Evolutionary conservation across 2,888 invertebrate species (phyloP), one percentile per base, ranked within the genome.

Genomic region (Octodonta nipae): DNA sequence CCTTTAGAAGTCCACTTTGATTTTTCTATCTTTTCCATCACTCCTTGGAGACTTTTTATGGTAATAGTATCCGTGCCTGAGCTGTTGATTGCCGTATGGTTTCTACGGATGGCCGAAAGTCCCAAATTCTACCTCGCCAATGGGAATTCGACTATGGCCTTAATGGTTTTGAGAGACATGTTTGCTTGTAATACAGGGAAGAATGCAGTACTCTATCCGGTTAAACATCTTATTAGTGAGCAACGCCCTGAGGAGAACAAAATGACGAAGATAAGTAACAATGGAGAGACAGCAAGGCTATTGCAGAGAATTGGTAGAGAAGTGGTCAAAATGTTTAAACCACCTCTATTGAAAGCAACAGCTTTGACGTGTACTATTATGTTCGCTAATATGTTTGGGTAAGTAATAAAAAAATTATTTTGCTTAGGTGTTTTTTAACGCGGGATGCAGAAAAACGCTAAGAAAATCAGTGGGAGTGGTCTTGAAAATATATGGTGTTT

Each of bases 21-120:
- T 13, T 49, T 49, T 22, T 37, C 52, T 1, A 51, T 56, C 7
- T 49, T 81, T 13, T 31, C 42, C 36, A 74, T 76, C 50, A 69
- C 75, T 17, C 78, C 84, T 0, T 87, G 87, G 87, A 66, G 86
- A 4, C 52, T 84, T 4, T 71, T 83, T 35, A 59, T 86, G 2
- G 66, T 78, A 0, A 56, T 75, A 0, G 71, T 79, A 36, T 70
- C 75, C 0, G 20, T 79, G 2, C 75, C 85, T 0, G 74, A 75
- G 45, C 49, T 78, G 0, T 29, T 78, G 1, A 71, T 74, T 0
- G 67, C 75, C 0, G 22, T 73, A 0, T 64, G 74, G 8, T 41
- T 54, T 24, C 51, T 66, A 5, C 63, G 65, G 26, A 66, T 77
- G 8, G 83, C 85, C 0, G 87, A 87, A 53, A 86, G 81, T 40